Base-by-base conservation (phyloP, 2,797 vertebrate species). In the Protonibea diacanthus region DNA sequence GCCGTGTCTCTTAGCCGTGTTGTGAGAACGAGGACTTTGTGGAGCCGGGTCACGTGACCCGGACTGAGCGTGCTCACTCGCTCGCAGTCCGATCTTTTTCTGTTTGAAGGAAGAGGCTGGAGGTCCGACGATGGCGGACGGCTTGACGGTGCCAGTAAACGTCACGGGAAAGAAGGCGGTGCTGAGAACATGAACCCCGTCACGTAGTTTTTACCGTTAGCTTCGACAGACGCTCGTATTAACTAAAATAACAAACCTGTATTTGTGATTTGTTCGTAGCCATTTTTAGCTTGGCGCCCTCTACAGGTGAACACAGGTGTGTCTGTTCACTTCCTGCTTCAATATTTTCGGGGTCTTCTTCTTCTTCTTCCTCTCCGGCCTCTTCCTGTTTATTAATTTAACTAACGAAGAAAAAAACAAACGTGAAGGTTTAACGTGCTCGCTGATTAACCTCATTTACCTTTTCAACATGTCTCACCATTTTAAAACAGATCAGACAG, bases 231-330 rank as follows among this genome's bases (percentile, higher is more conserved):
- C 78, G 85, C 93, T 91, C 88, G 93, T 92, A 91, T 91, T 93
- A 70, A 80, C 71, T 25, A 58, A 82, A 89, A 76, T 38, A 38
- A 9, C 33, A 89, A 89, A 85, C 81, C 82, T 92, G 93, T 94
- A 92, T 87, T 94, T 92, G 95, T 95, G 94, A 91, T 93, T 95
- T 93, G 94, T 94, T 94, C 66, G 94, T 95, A 95, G 94, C 94
- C 82, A 88, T 94, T 93, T 38, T 93, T 94, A 95, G 93, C 93
- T 92, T 88, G 71, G 38, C 86, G 78, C 91, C 90, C 89, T 86
- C 47, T 56, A 81, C 33, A 84, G 82, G 86, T 75, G 82, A 79
- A 68, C n/a, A 44, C 83, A 78, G 75, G 65, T 91, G 69, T 82
- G 88, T 92, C 90, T 85, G 66, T 86, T 91, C 89, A 91, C 94